A percentile compares a stretch with the other conserved stretches of the same genome.
These are phyloP conservation scores for Thermophis baileyi DNA, from an alignment of 2,113 vertebrate genomes.

Conservation along the genomic window DNA sequence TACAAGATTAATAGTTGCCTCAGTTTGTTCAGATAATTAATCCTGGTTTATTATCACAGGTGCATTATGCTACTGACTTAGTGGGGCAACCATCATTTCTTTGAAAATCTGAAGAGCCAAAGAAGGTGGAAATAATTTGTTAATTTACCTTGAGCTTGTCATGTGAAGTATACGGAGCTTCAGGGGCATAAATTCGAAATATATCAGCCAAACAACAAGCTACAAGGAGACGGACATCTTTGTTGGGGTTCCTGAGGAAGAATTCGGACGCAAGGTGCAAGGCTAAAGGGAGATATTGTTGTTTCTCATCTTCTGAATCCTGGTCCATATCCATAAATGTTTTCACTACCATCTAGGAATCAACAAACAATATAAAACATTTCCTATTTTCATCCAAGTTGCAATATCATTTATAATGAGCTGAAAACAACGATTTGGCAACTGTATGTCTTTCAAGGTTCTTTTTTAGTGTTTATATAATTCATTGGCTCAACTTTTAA, in stretches of 20 bases:
- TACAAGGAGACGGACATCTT: constrained; percentile 96
- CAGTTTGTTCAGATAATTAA: too few relatives aligned
- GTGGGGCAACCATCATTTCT: background rate
- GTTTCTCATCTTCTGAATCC: constrained; percentile 98
- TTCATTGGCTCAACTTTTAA: background rate
- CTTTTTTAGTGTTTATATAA: background rate
- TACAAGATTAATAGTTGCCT: background rate
- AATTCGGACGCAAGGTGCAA: constrained; percentile 98
- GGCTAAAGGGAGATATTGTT: constrained; percentile 95
- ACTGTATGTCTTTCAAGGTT: background rate
- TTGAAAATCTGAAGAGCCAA: background rate
- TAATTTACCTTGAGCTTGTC: constrained; percentile 95
- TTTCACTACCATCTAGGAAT: constrained; percentile 93
- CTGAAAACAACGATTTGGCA: background rate
- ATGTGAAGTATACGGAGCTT: constrained; percentile 98
- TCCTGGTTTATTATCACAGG: background rate
- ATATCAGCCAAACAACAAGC: constrained; percentile 99
- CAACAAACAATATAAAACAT: background rate
- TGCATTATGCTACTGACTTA: background rate
- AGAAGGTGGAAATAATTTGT: constrained; percentile 17
- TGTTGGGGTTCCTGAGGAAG: constrained; percentile 99
- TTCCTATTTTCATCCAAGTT: background rate
- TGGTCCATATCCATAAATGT: constrained; percentile 99
- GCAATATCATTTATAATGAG: background rate
- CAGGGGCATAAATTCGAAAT: constrained; percentile 98